phyloP scores from a whole-genome alignment of 2,113 vertebrate genomes.

The Amia ocellicauda region DNA sequence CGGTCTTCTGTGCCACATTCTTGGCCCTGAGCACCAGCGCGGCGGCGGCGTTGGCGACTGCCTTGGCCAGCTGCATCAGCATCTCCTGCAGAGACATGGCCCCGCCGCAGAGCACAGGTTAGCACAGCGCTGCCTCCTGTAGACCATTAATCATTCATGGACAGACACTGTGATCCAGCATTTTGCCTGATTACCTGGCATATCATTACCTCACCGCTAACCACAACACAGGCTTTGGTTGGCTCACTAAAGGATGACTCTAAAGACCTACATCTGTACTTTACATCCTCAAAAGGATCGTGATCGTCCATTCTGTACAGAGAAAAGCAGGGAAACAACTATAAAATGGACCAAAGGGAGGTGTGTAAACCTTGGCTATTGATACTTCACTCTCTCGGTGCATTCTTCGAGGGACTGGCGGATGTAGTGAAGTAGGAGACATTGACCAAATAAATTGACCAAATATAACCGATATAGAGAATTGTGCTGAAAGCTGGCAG shows the following conservation, averaged over 20 bases:
- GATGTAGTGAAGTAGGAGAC: too few relatives aligned
- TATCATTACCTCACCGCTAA: background rate
- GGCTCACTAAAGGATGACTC: background rate
- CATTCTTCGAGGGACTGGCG: too few relatives aligned
- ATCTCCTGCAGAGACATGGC: slow-evolving; percentile 69
- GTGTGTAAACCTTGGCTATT: too few relatives aligned
- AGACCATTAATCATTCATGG: slow-evolving; percentile 5
- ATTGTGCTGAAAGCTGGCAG: too few relatives aligned
- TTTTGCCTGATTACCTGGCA: background rate
- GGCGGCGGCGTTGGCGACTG: slow-evolving; percentile 85
- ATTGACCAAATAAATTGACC: too few relatives aligned
- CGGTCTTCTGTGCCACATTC: slow-evolving; percentile 90
- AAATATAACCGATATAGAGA: too few relatives aligned
- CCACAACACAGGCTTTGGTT: background rate
- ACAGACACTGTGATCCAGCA: slow-evolving; percentile 1
- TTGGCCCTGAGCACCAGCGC: slow-evolving; percentile 92
- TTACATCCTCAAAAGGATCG: too few relatives aligned
- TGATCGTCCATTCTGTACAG: too few relatives aligned
- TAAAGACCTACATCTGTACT: too few relatives aligned
- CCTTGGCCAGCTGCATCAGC: slow-evolving; percentile 94
- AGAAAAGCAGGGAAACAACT: too few relatives aligned
- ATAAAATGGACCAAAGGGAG: too few relatives aligned
- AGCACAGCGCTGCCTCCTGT: background rate
- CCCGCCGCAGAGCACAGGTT: background rate
- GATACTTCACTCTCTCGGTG: too few relatives aligned